Conservation (phyloP, 2,113 vertebrate species). For the Cranoglanis bouderius region DNA sequence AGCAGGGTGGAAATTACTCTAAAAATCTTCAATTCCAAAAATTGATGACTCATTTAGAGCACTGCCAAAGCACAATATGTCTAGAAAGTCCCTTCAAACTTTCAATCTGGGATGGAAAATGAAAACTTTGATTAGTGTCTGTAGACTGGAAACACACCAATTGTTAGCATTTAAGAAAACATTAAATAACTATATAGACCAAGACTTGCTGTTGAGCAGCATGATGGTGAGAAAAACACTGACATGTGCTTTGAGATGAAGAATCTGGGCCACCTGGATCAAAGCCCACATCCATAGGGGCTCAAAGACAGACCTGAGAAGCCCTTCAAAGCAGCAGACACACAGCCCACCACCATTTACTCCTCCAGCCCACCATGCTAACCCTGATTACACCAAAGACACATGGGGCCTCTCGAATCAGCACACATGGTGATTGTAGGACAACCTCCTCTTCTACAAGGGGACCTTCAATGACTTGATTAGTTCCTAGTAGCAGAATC, state of each 20-base stretch:
- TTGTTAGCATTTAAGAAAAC: not conserved
- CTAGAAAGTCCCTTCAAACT: conserved; percentile 49
- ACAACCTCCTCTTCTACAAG: conserved; percentile 24
- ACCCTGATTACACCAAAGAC: conserved; percentile 66
- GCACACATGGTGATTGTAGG: conserved; percentile 30
- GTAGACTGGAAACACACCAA: not conserved
- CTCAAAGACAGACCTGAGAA: conserved; percentile 58
- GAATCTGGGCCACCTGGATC: conserved; percentile 58
- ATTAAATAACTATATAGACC: not conserved
- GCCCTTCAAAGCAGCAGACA: conserved; percentile 59
- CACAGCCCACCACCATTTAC: conserved; percentile 31
- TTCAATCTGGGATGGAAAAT: not conserved
- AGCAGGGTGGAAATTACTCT: conserved; percentile 61
- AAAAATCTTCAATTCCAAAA: conserved; percentile 59
- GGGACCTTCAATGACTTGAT: conserved; percentile 25
- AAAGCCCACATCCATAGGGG: conserved; percentile 62
- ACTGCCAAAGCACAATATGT: conserved; percentile 59
- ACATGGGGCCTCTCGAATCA: conserved; percentile 46
- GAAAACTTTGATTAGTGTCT: conserved; percentile 1
- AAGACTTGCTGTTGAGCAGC: not conserved
- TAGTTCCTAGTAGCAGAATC: conserved; percentile 46
- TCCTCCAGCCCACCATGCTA: conserved; percentile 30
- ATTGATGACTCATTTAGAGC: conserved; percentile 66
- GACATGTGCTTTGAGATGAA: conserved; percentile 54
- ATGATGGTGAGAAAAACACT: conserved; percentile 25